phyloP scores from a whole-genome alignment of 2,797 vertebrate species.

The Acanthiza pusilla region DNA sequence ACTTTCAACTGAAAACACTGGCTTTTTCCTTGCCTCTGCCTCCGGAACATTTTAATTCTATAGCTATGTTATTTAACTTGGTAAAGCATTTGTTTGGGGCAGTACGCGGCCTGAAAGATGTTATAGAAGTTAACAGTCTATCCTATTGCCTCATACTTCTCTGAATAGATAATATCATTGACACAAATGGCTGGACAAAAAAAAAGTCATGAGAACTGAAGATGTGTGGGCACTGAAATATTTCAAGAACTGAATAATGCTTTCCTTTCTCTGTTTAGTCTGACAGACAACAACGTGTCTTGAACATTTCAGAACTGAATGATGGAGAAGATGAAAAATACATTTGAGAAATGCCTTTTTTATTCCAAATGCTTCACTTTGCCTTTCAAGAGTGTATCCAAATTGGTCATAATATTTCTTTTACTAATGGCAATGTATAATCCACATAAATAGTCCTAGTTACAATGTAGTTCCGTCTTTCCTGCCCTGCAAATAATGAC shows the following conservation, averaged over 20 bases:
- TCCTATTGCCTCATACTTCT: constrained; percentile 52
- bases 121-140: constrained; percentile 40
- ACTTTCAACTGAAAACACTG: background rate
- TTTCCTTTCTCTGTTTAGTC: constrained; percentile 50
- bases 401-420: constrained; percentile 5
- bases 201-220: constrained; percentile 66
- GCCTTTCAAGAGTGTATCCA: background rate
- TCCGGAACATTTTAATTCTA: background rate
- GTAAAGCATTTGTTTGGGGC: background rate
- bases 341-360: constrained; percentile 34
- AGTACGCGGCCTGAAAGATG: constrained; percentile 39
- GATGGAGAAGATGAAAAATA: constrained; percentile 40
- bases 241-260: constrained; percentile 63
- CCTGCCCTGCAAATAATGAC: background rate
- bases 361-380: constrained; percentile 22
- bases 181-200: constrained; percentile 63
- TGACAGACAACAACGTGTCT: constrained; percentile 42
- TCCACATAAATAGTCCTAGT: background rate
- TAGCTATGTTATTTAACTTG: background rate
- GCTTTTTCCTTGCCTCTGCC: background rate
- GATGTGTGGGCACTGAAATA: constrained; percentile 67
- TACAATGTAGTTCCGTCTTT: background rate
- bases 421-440: constrained; percentile 8
- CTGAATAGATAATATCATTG: constrained; percentile 59
- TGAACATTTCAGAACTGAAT: constrained; percentile 25